A percentile compares a stretch with the other conserved stretches of the same genome.
phyloP scores from a whole-genome alignment of 2,888 invertebrate species.

The Theristus sp. region DNA sequence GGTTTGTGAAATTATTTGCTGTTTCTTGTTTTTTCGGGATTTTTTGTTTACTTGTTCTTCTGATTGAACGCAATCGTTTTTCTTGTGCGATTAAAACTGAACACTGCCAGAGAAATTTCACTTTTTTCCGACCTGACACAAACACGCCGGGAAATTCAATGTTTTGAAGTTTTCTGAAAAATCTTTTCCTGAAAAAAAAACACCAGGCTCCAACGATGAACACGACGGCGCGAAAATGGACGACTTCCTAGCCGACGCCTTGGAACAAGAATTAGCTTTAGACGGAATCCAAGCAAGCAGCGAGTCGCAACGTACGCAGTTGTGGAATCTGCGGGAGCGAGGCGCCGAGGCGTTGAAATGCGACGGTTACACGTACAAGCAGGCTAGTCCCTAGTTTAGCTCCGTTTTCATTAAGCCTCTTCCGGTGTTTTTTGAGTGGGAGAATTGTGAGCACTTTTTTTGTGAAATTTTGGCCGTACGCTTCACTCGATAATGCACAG shows the following conservation, averaged over 20 bases:
- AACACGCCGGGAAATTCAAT: too few relatives aligned
- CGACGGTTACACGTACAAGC: conserved; percentile 76
- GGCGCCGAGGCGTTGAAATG: conserved; percentile 38
- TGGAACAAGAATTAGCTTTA: conserved; percentile 11
- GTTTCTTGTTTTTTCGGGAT: background rate
- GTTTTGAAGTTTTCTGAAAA: conserved; percentile 6
- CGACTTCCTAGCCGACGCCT: conserved; percentile 36
- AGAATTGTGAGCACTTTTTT: too few relatives aligned
- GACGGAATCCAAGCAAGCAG: conserved; percentile 17
- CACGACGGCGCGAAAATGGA: conserved; percentile 77
- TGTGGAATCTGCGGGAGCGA: conserved; percentile 33
- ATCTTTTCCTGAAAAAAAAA: conserved; percentile 12
- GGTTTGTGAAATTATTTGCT: background rate
- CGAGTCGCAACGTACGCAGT: background rate
- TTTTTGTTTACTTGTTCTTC: background rate
- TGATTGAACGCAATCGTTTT: background rate
- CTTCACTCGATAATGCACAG: too few relatives aligned
- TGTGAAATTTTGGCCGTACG: too few relatives aligned
- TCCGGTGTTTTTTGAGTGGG: too few relatives aligned
- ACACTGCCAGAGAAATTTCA: background rate
- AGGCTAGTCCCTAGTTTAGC: too few relatives aligned
- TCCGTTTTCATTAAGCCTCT: too few relatives aligned
- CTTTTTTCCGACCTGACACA: too few relatives aligned
- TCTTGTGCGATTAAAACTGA: background rate
- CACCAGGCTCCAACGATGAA: conserved; percentile 50